A percentile compares a stretch with the other conserved stretches of the same genome.
These are phyloP conservation scores for Drosophila miranda DNA, from an alignment of 1,140 invertebrate genomes.

Conservation along the genomic window DNA sequence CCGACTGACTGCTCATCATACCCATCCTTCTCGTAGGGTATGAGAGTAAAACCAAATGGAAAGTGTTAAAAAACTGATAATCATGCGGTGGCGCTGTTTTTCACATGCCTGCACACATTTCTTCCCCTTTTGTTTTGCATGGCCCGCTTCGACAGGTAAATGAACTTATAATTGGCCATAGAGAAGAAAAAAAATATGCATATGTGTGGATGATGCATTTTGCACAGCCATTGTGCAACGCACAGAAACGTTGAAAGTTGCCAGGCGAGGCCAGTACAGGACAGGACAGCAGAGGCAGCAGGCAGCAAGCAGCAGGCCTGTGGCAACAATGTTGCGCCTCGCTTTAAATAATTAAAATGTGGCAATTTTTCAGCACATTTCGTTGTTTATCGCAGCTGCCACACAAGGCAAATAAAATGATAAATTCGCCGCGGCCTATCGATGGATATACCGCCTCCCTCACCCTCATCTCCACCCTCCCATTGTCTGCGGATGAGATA, in stretches of 20 bases:
- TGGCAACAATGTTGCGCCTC: slow-evolving; percentile 30
- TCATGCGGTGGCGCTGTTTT: slow-evolving; percentile 74
- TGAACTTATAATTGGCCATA: slow-evolving; percentile 79
- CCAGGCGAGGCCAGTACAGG: neutral
- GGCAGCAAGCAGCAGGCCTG: neutral
- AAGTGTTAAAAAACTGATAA: slow-evolving; percentile 80
- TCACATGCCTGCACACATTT: slow-evolving; percentile 71
- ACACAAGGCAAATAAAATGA: slow-evolving; percentile 61
- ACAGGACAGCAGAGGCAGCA: too few relatives aligned
- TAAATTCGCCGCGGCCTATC: slow-evolving; percentile 50
- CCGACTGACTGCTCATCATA: too few relatives aligned
- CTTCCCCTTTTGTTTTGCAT: slow-evolving; percentile 56
- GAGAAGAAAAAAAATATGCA: slow-evolving; percentile 22
- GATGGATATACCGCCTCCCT: slow-evolving; percentile 21
- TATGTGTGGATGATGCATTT: slow-evolving; percentile 44
- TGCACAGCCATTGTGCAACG: slow-evolving; percentile 45
- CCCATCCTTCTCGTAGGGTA: too few relatives aligned
- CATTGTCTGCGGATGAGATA: slow-evolving; percentile 16
- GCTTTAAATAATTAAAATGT: slow-evolving; percentile 65
- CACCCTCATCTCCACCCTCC: too few relatives aligned
- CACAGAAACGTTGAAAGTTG: slow-evolving; percentile 24
- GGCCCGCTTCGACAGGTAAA: slow-evolving; percentile 56
- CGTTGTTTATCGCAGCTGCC: slow-evolving; percentile 67
- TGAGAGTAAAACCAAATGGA: slow-evolving; percentile 43
- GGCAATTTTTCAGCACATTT: slow-evolving; percentile 68